Evolutionary conservation across 2,888 invertebrate species (phyloP), one percentile per base, ranked within the genome.

Genomic region (Pogonocherus hispidulus): DNA sequence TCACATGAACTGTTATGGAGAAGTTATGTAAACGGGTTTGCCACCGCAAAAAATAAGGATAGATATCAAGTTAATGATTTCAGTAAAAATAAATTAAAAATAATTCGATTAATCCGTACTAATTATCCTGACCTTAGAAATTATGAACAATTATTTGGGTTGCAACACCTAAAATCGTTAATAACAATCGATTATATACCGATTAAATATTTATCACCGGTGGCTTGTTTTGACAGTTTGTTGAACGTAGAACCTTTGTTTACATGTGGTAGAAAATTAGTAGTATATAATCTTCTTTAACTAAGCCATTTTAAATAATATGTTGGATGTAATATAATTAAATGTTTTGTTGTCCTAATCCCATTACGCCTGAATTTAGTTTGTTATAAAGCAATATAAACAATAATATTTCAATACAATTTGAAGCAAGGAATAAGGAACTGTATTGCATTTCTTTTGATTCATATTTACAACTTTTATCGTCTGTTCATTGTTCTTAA

Each of bases 1-100:
- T 47, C 59, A 60, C 59, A 60, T 60, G 16, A 23, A 47, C n/a
- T 18, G 19, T 6, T 32, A 47, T 47, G 8, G 27, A 59, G n/a
- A 27, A 41, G 18, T 47, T 47, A 18, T 47, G 47, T 22, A 57
- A 44, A 18, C 11, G 5, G 1, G 27, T 14, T 27, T 27, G 14
- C 11, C n/a, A 57, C 44, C n/a, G 23, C 19, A 55, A 37, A 37
- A 19, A 9, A 11, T 51, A 32, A 32, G 32, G 32, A 18, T 44
- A 44, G 44, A 47, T 47, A 47, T 20, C 16, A 27, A 27, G 8
- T 5, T 27, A 27, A 27, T 41, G 1, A 32, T 16, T 41, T 14
- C n/a, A n/a, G 41, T 14, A 5, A 41, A 3, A 41, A 41, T 41
- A 41, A 16, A 16, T 41, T 32, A 32, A 32, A 6, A 41, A 41